phyloP scores from a whole-genome alignment of 2,888 invertebrate genomes.

The Napeogenes inachia region DNA sequence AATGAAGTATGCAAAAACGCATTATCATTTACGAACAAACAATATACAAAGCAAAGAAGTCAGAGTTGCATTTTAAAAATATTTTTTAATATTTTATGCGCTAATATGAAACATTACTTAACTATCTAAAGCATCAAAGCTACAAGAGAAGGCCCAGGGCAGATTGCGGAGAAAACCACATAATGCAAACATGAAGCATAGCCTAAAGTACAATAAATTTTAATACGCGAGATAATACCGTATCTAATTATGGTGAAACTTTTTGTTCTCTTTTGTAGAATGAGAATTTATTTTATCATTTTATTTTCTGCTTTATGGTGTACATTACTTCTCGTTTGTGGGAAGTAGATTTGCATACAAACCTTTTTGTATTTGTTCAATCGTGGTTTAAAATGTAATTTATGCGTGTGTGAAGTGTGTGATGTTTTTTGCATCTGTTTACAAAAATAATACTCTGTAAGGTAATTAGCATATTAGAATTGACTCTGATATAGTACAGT shows the following conservation, averaged over 20 bases:
- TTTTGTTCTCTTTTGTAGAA: constrained; percentile 28
- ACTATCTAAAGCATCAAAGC: constrained; percentile 2
- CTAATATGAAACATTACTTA: neutral
- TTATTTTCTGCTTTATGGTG: constrained; percentile 29
- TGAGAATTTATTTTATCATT: constrained; percentile 31
- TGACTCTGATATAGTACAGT: too few relatives aligned
- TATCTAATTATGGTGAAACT: constrained; percentile 29
- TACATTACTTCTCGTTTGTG: constrained; percentile 28
- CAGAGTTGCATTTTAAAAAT: too few relatives aligned
- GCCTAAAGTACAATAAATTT: constrained; percentile 26
- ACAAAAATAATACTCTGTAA: neutral
- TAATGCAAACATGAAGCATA: constrained; percentile 24
- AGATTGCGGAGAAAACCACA: constrained; percentile 4
- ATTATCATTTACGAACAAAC: too few relatives aligned
- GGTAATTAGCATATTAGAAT: too few relatives aligned
- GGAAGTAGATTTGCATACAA: constrained; percentile 28
- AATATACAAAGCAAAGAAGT: too few relatives aligned
- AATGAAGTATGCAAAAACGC: too few relatives aligned
- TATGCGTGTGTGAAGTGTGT: constrained; percentile 4
- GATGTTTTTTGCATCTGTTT: neutral
- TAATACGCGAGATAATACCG: constrained; percentile 27
- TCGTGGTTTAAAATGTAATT: constrained; percentile 7
- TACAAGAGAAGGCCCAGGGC: neutral
- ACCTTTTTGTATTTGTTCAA: constrained; percentile 24
- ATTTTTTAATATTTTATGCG: too few relatives aligned